Conservation (phyloP, 2,888 invertebrate species). For the Mycalesis mineus region DNA sequence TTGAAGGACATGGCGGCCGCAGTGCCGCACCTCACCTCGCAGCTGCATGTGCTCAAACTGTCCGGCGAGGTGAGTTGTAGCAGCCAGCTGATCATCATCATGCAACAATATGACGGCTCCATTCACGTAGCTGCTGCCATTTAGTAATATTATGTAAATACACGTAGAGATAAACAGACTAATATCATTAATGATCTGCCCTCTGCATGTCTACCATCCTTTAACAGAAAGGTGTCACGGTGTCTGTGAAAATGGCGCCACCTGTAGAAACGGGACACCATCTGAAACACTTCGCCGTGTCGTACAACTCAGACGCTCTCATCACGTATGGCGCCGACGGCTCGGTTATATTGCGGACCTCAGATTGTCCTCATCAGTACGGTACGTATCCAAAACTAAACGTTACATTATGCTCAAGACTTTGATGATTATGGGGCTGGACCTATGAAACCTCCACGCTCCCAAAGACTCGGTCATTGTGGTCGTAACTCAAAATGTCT, state of each 20-base stretch:
- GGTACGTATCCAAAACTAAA: slow-evolving; percentile 40
- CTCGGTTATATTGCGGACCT: slow-evolving; percentile 43
- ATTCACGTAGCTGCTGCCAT: too few relatives aligned
- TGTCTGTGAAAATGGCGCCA: slow-evolving; percentile 60
- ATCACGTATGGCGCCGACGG: slow-evolving; percentile 61
- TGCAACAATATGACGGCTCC: too few relatives aligned
- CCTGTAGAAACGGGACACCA: slow-evolving; percentile 57
- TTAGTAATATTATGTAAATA: too few relatives aligned
- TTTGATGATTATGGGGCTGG: too few relatives aligned
- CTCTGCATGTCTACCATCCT: too few relatives aligned
- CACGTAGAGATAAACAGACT: too few relatives aligned
- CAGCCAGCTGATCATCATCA: not conserved
- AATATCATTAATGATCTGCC: too few relatives aligned
- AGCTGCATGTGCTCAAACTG: slow-evolving; percentile 54
- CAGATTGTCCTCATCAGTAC: slow-evolving; percentile 44
- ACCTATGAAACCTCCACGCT: too few relatives aligned
- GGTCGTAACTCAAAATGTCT: too few relatives aligned
- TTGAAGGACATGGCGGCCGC: slow-evolving; percentile 50
- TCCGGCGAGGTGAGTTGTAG: slow-evolving; percentile 51
- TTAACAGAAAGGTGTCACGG: slow-evolving; percentile 62
- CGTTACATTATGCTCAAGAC: too few relatives aligned
- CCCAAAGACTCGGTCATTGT: too few relatives aligned
- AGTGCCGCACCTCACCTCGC: slow-evolving; percentile 53
- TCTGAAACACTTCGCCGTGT: slow-evolving; percentile 50
- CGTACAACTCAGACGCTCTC: slow-evolving; percentile 41